These are phyloP conservation scores for Lysandra bellargus DNA, from an alignment of 2,888 invertebrate genomes.

Conservation along the genomic window DNA sequence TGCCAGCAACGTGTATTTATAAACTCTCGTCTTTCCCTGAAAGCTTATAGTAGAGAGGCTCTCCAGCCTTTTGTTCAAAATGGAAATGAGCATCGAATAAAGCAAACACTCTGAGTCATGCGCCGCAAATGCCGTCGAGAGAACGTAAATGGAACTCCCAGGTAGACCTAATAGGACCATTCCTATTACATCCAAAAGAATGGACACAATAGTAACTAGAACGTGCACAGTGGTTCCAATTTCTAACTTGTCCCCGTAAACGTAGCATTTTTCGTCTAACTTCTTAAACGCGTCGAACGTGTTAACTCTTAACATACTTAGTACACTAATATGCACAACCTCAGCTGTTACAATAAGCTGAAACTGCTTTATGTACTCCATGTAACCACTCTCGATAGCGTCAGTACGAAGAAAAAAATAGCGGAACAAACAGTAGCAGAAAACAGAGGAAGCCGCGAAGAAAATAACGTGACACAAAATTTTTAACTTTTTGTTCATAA, in stretches of 20 bases:
- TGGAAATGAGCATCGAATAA: conserved; percentile 52
- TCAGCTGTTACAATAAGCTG: conserved; percentile 46
- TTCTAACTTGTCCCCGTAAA: conserved; percentile 46
- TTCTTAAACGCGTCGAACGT: conserved; percentile 47
- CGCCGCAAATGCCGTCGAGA: conserved; percentile 51
- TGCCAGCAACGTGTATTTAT: conserved; percentile 55
- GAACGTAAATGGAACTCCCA: conserved; percentile 41
- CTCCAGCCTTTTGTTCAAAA: conserved; percentile 54
- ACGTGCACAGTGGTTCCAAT: conserved; percentile 38
- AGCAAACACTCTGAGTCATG: conserved; percentile 59
- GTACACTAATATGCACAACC: conserved; percentile 42
- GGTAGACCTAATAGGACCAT: conserved; percentile 42
- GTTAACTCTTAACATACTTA: conserved; percentile 43
- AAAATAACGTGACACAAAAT: conserved; percentile 49
- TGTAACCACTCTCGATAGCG: background rate
- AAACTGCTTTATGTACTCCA: conserved; percentile 40
- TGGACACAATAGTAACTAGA: conserved; percentile 42
- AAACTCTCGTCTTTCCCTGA: conserved; percentile 51
- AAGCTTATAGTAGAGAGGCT: conserved; percentile 45
- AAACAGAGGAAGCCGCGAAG: conserved; percentile 35
- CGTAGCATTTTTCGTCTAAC: conserved; percentile 53
- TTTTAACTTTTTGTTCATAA: conserved; percentile 42
- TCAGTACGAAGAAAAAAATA: conserved; percentile 43
- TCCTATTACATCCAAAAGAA: conserved; percentile 49
- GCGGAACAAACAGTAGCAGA: conserved; percentile 39